Evolutionary conservation across 2,888 invertebrate species (phyloP).

Genomic region (Patella caerulea): DNA sequence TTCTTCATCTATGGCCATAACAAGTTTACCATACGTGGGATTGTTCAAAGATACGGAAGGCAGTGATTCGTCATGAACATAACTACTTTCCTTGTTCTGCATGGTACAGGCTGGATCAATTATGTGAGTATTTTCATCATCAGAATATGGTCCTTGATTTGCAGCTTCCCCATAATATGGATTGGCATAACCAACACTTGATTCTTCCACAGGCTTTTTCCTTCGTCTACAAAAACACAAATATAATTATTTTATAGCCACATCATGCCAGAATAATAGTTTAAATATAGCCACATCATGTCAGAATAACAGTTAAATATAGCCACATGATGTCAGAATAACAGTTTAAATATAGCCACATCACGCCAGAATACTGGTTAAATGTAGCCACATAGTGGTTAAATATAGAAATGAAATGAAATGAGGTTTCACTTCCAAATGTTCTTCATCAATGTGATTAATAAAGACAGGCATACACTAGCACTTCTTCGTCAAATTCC

Average conservation of each 20-base stretch:
- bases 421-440: no score
- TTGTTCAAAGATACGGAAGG: constrained; percentile 22
- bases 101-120: neutral
- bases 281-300: neutral
- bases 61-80: constrained; percentile 11
- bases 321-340: no score
- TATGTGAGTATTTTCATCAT: neutral
- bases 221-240: constrained; percentile 15
- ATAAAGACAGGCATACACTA: no score
- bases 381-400: no score
- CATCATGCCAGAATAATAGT: neutral
- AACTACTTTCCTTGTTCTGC: constrained; percentile 15
- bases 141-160: constrained; percentile 6
- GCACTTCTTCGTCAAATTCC: no score
- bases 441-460: no score
- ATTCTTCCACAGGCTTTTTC: constrained; percentile 12
- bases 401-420: no score
- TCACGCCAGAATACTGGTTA: no score
- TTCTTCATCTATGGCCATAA: neutral
- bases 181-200: constrained; percentile 17
- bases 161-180: constrained; percentile 20
- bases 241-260: neutral
- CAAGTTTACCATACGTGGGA: constrained; percentile 16
- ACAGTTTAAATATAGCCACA: no score
- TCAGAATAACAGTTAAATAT: no score